These are phyloP conservation scores for Geococcyx californianus DNA, from an alignment of 2,113 vertebrate genomes.

Conservation along the genomic window DNA sequence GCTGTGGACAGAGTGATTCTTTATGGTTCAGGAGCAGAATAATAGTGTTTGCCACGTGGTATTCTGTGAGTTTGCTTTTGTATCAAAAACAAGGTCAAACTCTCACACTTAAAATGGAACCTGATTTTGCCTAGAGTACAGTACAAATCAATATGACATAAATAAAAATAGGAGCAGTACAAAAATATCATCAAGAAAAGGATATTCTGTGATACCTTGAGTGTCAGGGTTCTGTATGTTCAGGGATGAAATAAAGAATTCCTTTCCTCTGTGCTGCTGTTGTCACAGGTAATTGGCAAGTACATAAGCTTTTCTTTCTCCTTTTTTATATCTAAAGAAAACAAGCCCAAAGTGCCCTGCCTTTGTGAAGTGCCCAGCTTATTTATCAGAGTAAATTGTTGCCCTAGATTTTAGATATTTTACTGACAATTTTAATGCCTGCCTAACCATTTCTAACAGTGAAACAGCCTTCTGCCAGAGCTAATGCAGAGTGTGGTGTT, in stretches of 20 bases:
- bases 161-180: not conserved
- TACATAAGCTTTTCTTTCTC: not conserved
- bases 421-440: not conserved
- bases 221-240: not conserved
- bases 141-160: not conserved
- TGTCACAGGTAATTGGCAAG: not conserved
- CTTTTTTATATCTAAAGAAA: not conserved
- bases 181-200: not conserved
- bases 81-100: not conserved
- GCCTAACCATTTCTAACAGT: not conserved
- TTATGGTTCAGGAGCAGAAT: not conserved
- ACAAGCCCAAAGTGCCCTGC: not conserved
- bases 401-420: slow-evolving; percentile 5
- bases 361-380: not conserved
- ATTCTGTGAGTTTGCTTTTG: not conserved
- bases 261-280: not conserved
- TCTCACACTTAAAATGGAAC: no score
- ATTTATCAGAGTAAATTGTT: not conserved
- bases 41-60: not conserved
- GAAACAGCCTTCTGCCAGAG: not conserved
- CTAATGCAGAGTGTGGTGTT: not conserved
- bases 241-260: not conserved
- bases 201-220: not conserved
- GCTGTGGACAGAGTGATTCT: not conserved
- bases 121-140: no score